phyloP scores from a whole-genome alignment of 2,113 vertebrate species.

The Plestiodon gilberti region DNA sequence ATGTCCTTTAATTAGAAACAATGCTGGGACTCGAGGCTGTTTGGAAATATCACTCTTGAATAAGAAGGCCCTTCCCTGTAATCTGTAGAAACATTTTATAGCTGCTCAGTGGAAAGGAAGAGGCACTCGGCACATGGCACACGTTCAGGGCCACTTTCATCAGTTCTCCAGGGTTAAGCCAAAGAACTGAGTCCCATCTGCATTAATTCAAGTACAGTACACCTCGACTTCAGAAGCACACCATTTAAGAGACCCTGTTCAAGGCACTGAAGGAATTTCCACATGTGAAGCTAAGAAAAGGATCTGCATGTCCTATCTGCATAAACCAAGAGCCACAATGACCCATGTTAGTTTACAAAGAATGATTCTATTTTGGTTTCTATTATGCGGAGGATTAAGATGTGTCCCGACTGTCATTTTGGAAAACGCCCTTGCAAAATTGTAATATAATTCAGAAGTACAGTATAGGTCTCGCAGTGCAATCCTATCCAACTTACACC shows the following conservation, averaged over 20 bases:
- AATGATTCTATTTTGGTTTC: background rate
- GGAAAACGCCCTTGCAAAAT: background rate
- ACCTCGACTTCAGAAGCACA: no score
- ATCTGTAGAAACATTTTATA: background rate
- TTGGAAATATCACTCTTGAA: background rate
- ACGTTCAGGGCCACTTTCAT: no score
- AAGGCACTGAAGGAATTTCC: background rate
- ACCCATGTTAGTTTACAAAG: background rate
- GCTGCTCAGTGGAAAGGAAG: background rate
- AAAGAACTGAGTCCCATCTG: background rate
- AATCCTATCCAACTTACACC: no score
- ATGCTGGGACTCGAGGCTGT: background rate
- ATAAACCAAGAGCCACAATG: background rate
- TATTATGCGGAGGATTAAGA: no score
- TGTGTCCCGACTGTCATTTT: no score
- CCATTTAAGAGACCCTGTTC: background rate
- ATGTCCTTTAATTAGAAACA: background rate
- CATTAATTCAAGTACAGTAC: background rate
- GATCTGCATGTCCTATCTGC: background rate
- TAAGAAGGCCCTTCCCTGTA: background rate
- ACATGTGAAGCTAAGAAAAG: background rate
- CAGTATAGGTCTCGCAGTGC: no score
- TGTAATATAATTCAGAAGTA: background rate
- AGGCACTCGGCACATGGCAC: no score
- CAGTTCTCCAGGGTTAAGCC: no score